Evolutionary conservation across 2,797 vertebrate species (phyloP), one percentile per base, ranked within the genome.

Genomic region (Austrolebias charrua): DNA sequence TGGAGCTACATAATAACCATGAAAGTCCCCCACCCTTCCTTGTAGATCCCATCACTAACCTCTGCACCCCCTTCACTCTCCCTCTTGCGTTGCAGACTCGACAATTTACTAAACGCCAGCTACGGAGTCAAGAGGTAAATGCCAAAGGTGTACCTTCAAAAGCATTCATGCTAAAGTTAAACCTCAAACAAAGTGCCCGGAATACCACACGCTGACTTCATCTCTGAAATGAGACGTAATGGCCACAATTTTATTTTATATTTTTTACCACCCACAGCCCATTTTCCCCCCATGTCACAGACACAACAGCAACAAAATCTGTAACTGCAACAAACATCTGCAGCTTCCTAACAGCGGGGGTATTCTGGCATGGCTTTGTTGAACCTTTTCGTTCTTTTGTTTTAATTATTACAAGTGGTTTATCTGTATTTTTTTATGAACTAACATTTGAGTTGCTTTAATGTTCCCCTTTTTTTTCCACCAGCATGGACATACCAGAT

Each of bases 51-150:
- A 89, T 84, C 85, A 95, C 94, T 94, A 95, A 93, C 91, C 89
- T 88, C 86, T 94, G 89, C 94, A 94, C 92, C 89, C 92, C 89
- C 91, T 90, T 94, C 92, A 93, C 89, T 90, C 89, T 94, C 91
- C 91, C 89, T 94, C 89, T 93, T 94, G 90, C 93, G 90, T 94
- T 93, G 90, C 95, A 98, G 96, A 93, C 95, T 97, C 90, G 96
- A 98, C 96, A 98, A 97, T 93, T 94, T 98, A 95, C 95, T 98
- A 94, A 98, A 98, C 88, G 95, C 95, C 95, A 96, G 95, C 87
- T 98, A 98, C 75, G 96, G 96, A 89, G 95, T 98, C 89, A 98
- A 98, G 94, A 98, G 96, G 96, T 97, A 98, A 97, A 93, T 93
- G 89, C 86, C 75, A 88, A 91, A 89, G 92, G 91, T 92, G 91